phyloP scores from a whole-genome alignment of 2,888 invertebrate genomes.

The Aplocera efformata region DNA sequence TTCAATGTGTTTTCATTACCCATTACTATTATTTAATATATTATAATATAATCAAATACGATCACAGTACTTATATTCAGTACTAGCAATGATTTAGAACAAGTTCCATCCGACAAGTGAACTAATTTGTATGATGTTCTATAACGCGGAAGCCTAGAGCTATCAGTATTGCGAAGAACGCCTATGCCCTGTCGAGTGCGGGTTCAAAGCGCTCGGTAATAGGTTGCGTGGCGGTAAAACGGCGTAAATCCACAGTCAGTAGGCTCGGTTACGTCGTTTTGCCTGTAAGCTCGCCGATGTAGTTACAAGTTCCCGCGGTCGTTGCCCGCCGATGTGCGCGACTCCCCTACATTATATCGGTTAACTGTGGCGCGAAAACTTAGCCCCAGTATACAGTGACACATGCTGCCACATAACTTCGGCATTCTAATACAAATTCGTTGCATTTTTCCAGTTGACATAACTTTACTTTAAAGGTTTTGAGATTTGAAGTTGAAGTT shows the following conservation, averaged over 20 bases:
- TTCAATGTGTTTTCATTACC: too few species aligned
- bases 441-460: too few species aligned
- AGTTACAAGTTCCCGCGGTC: constrained; percentile 80
- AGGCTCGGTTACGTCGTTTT: constrained; percentile 54
- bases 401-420: constrained; percentile 15
- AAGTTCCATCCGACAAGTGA: constrained; percentile 13
- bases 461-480: too few species aligned
- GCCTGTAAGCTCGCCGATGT: constrained; percentile 56
- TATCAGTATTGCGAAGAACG: constrained; percentile 57
- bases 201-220: constrained; percentile 64
- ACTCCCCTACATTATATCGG: constrained; percentile 64
- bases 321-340: constrained; percentile 71
- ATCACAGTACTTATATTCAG: background rate
- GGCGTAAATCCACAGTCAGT: constrained; percentile 35
- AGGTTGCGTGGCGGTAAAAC: constrained; percentile 34
- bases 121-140: constrained; percentile 23
- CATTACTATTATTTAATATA: too few species aligned
- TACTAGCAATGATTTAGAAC: constrained; percentile 4
- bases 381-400: constrained; percentile 37
- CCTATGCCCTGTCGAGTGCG: constrained; percentile 50
- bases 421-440: background rate
- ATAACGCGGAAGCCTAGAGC: constrained; percentile 50
- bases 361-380: constrained; percentile 62
- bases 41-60: too few species aligned
- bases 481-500: too few species aligned